Evolutionary conservation across 2,113 vertebrate species (phyloP), one percentile per base, ranked within the genome.

Genomic region (Lampris incognitus): DNA sequence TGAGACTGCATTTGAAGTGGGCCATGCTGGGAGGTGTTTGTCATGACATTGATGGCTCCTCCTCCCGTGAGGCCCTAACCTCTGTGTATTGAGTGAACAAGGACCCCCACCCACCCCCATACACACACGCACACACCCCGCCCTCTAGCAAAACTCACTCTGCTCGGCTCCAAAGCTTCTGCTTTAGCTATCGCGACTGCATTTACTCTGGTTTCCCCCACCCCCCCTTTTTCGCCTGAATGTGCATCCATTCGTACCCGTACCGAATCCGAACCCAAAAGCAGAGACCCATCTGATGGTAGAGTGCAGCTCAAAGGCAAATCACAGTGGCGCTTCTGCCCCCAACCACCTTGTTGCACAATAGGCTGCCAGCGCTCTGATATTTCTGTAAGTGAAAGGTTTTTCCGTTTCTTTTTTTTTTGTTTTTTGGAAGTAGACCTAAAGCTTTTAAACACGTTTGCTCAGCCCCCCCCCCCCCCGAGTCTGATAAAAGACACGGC

Each of bases 1-100:
- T 82, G 66, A 82, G 81, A 62, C 83, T 79, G 69, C 76, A 85
- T 89, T 87, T 88, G 83, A 89, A 90, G 83, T 83, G 85, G 84
- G 83, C 76, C 61, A 64, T 2, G 65, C 76, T 9, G 87, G 78
- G 81, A 85, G 83, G 83, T 87, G 85, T 87, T 84, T 87, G 82
- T 59, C 69, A 83, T 90, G 90, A 91, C 86, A 89, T 64, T 69
- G 66, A 71, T 59, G 81, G 61, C 82, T 81, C 78, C 85, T 78
- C 75, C 85, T 69, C 62, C 60, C 10, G 38, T 61, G 59, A 88
- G 85, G 77, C 77, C 70, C 78, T 57, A 40, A 54, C 68, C 70
- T 81, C 68, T 72, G 52, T 69, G 59, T 36, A 51, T 78, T 69
- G 44, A 76, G 24, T 24, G 24, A 24, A 24, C 24, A 74, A 65